Evolutionary conservation across 1,140 invertebrate genomes (phyloP).

Genomic region (Streblospio benedicti): DNA sequence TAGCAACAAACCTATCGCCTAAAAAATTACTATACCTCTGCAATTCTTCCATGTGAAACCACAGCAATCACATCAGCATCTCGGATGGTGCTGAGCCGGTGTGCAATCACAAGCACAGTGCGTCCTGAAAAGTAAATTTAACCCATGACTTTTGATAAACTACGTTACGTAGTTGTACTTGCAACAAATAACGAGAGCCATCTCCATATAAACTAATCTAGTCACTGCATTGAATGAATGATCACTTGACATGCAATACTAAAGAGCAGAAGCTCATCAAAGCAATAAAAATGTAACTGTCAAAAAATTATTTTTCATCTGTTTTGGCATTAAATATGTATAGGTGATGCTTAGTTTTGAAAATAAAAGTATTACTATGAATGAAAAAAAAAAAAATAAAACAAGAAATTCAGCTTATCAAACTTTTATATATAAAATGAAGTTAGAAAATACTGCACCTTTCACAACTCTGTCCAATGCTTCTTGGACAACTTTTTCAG

Average conservation of each 20-base stretch:
- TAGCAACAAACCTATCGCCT: conserved; percentile 7
- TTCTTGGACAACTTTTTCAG: conserved; percentile 61
- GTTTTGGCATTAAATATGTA: background rate
- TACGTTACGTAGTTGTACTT: conserved; percentile 5
- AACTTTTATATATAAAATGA: background rate
- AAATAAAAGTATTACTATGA: background rate
- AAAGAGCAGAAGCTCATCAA: background rate
- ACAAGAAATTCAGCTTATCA: background rate
- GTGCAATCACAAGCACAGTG: conserved; percentile 80
- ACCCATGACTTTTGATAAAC: background rate
- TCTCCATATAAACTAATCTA: background rate
- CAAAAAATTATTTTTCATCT: background rate
- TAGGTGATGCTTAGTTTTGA: background rate
- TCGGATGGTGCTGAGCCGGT: conserved; percentile 75
- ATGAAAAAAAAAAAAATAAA: background rate
- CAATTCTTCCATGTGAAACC: conserved; percentile 60
- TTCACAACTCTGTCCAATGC: conserved; percentile 49
- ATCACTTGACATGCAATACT: background rate
- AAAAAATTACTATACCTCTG: conserved; percentile 33
- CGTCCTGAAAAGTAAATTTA: conserved; percentile 51
- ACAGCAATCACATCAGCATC: conserved; percentile 83
- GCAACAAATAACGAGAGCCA: conserved; percentile 5
- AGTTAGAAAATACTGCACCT: conserved; percentile 27
- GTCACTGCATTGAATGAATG: background rate
- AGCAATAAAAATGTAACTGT: background rate